A percentile compares a stretch with the other conserved stretches of the same genome.
Conservation (phyloP, 1,140 invertebrate genomes). For the Drosophila orosa region DNA sequence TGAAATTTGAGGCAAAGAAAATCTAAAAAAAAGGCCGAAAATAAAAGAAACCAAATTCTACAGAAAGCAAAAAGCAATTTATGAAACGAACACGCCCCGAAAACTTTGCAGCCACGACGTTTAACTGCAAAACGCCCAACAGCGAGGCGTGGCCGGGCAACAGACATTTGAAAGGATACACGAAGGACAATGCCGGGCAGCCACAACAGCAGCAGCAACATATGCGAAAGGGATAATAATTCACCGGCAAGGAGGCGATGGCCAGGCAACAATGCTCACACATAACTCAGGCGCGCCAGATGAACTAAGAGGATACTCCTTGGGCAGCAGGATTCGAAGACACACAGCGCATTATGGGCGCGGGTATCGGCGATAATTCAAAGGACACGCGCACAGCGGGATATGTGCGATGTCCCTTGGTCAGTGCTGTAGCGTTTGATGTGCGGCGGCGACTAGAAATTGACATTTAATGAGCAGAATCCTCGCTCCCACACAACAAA, state of each 20-base stretch:
- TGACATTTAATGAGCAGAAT: conserved; percentile 55
- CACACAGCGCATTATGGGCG: conserved; percentile 35
- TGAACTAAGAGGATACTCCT: conserved; percentile 42
- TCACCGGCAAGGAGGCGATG: conserved; percentile 45
- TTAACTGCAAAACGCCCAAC: conserved; percentile 59
- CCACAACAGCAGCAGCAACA: conserved; percentile 38
- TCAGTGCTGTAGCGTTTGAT: conserved; percentile 37
- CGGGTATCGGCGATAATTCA: conserved; percentile 43
- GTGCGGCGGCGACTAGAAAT: conserved; percentile 42
- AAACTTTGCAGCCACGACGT: conserved; percentile 49
- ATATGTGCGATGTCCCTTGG: conserved; percentile 36
- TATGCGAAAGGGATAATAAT: conserved; percentile 65
- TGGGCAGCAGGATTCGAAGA: conserved; percentile 8
- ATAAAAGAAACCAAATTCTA: conserved; percentile 44
- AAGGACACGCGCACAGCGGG: conserved; percentile 57
- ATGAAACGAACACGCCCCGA: conserved; percentile 56
- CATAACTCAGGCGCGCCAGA: conserved; percentile 51
- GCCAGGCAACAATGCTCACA: conserved; percentile 32
- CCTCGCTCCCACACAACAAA: conserved; percentile 17
- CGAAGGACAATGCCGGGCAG: conserved; percentile 44
- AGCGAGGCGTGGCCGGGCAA: conserved; percentile 37
- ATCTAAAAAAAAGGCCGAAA: conserved; percentile 44
- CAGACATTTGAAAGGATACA: conserved; percentile 57
- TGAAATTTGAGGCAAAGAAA: conserved; percentile 52
- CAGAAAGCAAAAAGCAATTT: conserved; percentile 61